Evolutionary conservation across 1,140 invertebrate genomes (phyloP), one percentile per base, ranked within the genome.

Genomic region (Diachasmimorpha longicaudata): DNA sequence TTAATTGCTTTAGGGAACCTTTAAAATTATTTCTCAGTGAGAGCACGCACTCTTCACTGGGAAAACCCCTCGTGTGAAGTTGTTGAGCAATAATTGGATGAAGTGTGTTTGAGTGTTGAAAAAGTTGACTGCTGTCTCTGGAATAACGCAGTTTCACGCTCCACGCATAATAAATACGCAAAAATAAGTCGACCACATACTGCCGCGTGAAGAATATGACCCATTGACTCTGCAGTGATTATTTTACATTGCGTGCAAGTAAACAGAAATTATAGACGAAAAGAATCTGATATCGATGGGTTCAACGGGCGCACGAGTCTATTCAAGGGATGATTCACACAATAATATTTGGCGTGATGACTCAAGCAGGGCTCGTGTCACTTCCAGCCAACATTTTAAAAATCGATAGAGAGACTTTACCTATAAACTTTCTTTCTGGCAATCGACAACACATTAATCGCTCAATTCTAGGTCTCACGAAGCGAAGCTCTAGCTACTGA

Each of bases 341-440:
- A 14, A 46, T 80, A 72, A 72, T 72, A 79, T 74, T 81, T 80
- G 46, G 77, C 68, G 71, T 46, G 77, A 42, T 85, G 85, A 85
- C 83, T 85, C 83, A 84, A 84, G 67, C 68, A 84, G 79, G 78
- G 77, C 74, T 52, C 78, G 81, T 79, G 82, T 19, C 48, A 44
- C 46, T 36, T 4, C 16, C n/a, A 36, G 11, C 11, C 11, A 68
- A 74, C 46, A n/a, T 68, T 3, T 36, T 58, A 37, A 4, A 14
- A 70, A 70, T 67, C 44, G 52, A 72, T 72, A 52, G 0, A 68
- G 0, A 36, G 66, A 68, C 25, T 66, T 66, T 1, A 1, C 25
- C 25, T 36, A 13, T 31, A 8, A 70, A 46, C 16, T 46, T 46
- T 70, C 13, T 9, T 71, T 36, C 52, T 48, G 4, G n/a, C 31